Evolutionary conservation across 2,888 invertebrate species (phyloP), one percentile per base, ranked within the genome.

Genomic region (Pemphredon lugubris): DNA sequence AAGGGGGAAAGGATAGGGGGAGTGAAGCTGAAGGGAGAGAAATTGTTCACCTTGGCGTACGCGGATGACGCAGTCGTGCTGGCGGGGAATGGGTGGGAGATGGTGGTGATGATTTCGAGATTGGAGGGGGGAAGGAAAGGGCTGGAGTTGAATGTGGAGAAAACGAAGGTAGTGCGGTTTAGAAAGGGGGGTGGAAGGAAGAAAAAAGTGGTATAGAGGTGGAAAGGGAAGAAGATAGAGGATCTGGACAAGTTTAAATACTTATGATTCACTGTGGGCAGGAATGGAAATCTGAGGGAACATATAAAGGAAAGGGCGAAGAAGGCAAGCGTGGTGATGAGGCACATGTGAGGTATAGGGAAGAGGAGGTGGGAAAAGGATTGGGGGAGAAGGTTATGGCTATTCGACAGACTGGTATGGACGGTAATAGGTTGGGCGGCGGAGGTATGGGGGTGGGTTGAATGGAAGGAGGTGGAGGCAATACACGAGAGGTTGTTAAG

Each of bases 41-140:
- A 30, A 42, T 20, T 57, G 1, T 23, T 34, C 13, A 6, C 26
- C 2, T 23, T 59, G 4, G 14, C 30, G 1, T 59, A 59, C 18
- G 39, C 48, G 9, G 48, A 48, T 11, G 59, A 59, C 16, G 9
- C 45, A 4, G 59, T 48, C 1, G 0, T 58, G 14, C 2, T 48
- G 16, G 54, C 54, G 26, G 26, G 40, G 16, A 13, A 3, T 2
- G 40, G 30, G 32, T 42, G 30, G 11, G 44, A 32, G 11, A 42
- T 55, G 54, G 16, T 18, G 54, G 9, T 6, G 11, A n/a, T 40
- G 40, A 16, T 42, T 7, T 14, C 18, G 20, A 30, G 11, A 6
- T 21, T 53, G 39, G 39, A 21, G 13, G 2, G 39, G 14, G 39
- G n/a, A 7, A 11, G 23, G 5, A 53, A 39, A 23, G 39, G 18